phyloP scores from a whole-genome alignment of 2,113 vertebrate species.

The Scomber colias region DNA sequence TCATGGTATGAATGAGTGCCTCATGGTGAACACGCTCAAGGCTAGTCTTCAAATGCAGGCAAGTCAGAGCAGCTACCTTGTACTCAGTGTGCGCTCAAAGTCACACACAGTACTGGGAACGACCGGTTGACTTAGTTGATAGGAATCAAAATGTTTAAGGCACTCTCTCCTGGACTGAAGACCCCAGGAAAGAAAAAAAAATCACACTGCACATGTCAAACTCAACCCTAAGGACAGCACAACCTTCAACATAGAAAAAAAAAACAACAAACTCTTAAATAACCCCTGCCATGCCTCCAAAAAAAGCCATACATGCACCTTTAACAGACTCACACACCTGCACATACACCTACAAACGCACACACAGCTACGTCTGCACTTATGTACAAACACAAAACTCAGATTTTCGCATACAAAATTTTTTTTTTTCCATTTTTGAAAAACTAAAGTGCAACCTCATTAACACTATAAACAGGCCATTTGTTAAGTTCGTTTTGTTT shows the following conservation, averaged over 20 bases:
- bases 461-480: constrained; percentile 52
- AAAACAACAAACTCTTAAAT: constrained; percentile 40
- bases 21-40: constrained; percentile 38
- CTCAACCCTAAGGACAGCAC: constrained; percentile 46
- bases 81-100: not conserved
- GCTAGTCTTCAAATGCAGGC: constrained; percentile 45
- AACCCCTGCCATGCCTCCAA: constrained; percentile 19
- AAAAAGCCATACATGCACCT: constrained; percentile 16
- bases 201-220: constrained; percentile 33
- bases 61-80: constrained; percentile 48
- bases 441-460: constrained; percentile 79
- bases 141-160: constrained; percentile 63
- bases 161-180: constrained; percentile 62
- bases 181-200: constrained; percentile 31
- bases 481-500: constrained; percentile 1
- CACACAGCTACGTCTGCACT: constrained; percentile 23
- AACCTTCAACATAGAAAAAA: constrained; percentile 36
- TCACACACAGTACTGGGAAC: constrained; percentile 31
- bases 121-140: constrained; percentile 32
- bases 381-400: constrained; percentile 33
- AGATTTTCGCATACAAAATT: constrained; percentile 23
- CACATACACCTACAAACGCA: constrained; percentile 18
- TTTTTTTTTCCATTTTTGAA: constrained; percentile 42
- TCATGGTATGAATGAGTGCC: constrained; percentile 47
- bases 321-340: constrained; percentile 33